Evolutionary conservation across 2,113 vertebrate species (phyloP), one percentile per base, ranked within the genome.

Genomic region (Circaetus cinerascens): DNA sequence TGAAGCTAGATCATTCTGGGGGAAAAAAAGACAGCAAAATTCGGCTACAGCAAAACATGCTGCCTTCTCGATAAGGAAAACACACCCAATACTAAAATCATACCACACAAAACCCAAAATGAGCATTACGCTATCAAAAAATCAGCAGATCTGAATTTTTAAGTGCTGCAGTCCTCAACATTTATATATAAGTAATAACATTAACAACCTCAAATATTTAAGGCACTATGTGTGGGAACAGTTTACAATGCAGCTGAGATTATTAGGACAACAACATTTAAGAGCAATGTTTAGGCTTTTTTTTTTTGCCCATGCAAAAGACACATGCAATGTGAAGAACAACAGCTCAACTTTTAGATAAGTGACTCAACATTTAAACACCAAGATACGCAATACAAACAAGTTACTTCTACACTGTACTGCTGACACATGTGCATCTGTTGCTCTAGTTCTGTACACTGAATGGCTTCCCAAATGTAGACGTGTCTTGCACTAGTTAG

Each of bases 171-270:
- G 99, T 99, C 99, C 99, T 99, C 98, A 98, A 99, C 99, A 99
- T 99, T 98, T 98, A 99, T 99, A 99, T 97, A 98, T 99, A 99
- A 99, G 98, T 98, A 99, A 98, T 99, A 99, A 99, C 99, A 99
- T 99, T 98, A 99, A 99, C 99, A 99, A 99, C 99, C 99, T 99
- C 99, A 98, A 99, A 99, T 99, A 99, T 99, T 99, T 99, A 99
- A 99, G 99, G 99, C 99, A 99, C 99, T 99, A 99, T 99, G 99
- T 99, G 99, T 99, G 98, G 99, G 98, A 99, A 99, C 99, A 97
- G 98, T 99, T 99, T 99, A 99, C 99, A 99, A 99, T 99, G 99
- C 99, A 99, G 99, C 99, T 98, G 98, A 98, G 98, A 99, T 98
- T 99, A 99, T 99, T 98, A 98, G 98, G 98, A 99, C 99, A 97